Conservation (phyloP, 2,797 vertebrate species). For the Myotis vivesi region DNA sequence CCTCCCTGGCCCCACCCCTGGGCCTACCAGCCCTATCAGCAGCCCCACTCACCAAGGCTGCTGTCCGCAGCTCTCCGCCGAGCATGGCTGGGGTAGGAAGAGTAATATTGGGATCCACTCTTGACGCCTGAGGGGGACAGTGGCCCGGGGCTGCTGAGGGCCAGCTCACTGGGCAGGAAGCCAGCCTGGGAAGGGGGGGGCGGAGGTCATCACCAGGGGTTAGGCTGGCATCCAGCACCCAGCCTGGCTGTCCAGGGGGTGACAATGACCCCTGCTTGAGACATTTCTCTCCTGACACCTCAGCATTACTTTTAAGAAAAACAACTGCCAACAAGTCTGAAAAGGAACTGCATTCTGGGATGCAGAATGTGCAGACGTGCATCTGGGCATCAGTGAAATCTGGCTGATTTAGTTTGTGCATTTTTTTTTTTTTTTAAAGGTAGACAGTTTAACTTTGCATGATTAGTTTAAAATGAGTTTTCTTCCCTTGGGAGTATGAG, state of each 20-base stretch:
- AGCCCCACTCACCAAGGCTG: slow-evolving; percentile 88
- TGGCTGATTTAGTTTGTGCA: fast-evolving
- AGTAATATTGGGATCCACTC: slow-evolving; percentile 93
- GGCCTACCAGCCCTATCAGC: not conserved
- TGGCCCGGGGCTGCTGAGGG: slow-evolving; percentile 92
- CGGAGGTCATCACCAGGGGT: not conserved
- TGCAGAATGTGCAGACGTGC: fast-evolving
- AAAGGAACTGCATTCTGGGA: fast-evolving
- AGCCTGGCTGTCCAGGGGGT: not conserved
- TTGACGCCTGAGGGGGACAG: slow-evolving; percentile 95
- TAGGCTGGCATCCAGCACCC: not conserved
- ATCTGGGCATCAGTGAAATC: fast-evolving
- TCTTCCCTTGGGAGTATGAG: not conserved
- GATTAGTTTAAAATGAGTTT: not conserved
- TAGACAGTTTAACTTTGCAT: no score
- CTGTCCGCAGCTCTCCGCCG: slow-evolving; percentile 94
- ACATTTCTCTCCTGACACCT: not conserved
- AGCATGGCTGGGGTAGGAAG: slow-evolving; percentile 92
- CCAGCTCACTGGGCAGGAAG: slow-evolving; percentile 94
- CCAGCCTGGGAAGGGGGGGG: slow-evolving; percentile 84
- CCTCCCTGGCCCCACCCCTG: not conserved
- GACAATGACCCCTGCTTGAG: not conserved
- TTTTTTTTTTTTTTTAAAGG: not conserved
- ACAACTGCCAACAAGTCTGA: not conserved
- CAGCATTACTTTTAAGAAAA: not conserved